Conservation (phyloP, 2,888 invertebrate species). For the Escarpia spicata region DNA sequence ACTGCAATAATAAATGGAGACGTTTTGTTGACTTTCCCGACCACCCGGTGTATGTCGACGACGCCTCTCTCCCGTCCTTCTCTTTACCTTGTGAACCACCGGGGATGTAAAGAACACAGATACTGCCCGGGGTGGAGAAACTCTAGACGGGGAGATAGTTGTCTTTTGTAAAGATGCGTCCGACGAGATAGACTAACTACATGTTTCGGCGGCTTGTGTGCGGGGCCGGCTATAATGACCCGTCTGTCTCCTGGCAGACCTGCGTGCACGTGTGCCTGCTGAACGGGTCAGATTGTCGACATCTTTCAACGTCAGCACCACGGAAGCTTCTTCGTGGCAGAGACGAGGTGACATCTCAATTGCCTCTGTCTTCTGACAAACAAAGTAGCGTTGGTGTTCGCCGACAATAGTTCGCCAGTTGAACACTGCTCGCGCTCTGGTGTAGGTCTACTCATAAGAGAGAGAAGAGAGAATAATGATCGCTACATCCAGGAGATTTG, state of each 20-base stretch:
- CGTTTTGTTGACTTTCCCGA: neutral
- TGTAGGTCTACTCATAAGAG: too few species aligned
- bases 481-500: too few species aligned
- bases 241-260: neutral
- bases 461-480: too few species aligned
- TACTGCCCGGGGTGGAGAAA: neutral
- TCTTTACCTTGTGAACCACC: neutral
- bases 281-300: neutral
- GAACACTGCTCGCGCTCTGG: neutral
- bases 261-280: neutral
- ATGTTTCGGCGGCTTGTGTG: neutral
- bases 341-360: neutral
- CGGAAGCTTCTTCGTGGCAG: neutral
- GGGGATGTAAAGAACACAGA: neutral
- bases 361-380: neutral
- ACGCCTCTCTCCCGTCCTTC: neutral
- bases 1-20: neutral
- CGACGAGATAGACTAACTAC: neutral
- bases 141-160: neutral
- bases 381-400: neutral
- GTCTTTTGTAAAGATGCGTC: neutral
- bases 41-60: neutral
- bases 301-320: neutral
- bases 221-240: neutral
- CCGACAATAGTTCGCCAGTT: neutral